Evolutionary conservation across 1,140 invertebrate genomes (phyloP).

Genomic region (Notospermus geniculatus): DNA sequence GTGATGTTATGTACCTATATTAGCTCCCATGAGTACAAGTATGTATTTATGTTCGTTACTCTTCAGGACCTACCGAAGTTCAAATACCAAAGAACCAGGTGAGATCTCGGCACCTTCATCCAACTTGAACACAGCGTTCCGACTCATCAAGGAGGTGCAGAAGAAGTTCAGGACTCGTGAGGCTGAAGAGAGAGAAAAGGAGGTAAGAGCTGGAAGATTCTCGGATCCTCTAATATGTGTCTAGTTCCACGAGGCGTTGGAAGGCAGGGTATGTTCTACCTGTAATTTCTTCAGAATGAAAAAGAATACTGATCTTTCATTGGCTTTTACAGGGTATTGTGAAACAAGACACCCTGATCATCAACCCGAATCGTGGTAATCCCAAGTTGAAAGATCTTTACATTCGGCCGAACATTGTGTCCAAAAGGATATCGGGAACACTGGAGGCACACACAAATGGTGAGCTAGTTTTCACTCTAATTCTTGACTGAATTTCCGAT

Average conservation of each 20-base stretch:
- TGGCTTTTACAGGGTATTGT: slow-evolving; percentile 69
- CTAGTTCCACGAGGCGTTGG: not conserved
- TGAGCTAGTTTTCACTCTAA: slow-evolving; percentile 28
- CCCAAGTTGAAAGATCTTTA: slow-evolving; percentile 98
- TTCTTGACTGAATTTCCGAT: not conserved
- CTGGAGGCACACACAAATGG: slow-evolving; percentile 97
- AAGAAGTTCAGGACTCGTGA: slow-evolving; percentile 98
- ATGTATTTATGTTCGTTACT: slow-evolving; percentile 23
- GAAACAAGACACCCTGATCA: slow-evolving; percentile 95
- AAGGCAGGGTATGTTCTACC: slow-evolving; percentile 1
- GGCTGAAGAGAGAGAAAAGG: slow-evolving; percentile 97
- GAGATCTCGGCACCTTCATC: slow-evolving; percentile 91
- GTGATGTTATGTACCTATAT: too few species aligned
- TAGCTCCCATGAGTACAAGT: not conserved
- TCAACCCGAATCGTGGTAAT: slow-evolving; percentile 91
- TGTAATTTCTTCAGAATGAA: not conserved
- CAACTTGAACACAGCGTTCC: slow-evolving; percentile 94
- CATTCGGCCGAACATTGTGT: slow-evolving; percentile 96
- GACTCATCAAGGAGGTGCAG: slow-evolving; percentile 98
- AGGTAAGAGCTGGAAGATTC: slow-evolving; percentile 60
- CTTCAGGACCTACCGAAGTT: slow-evolving; percentile 91
- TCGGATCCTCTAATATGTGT: not conserved
- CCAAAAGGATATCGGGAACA: slow-evolving; percentile 88
- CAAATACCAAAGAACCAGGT: slow-evolving; percentile 96
- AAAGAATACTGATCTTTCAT: not conserved